A percentile compares a stretch with the other conserved stretches of the same genome.
Conservation (phyloP, 1,140 invertebrate genomes). For the Vollenhovia emeryi region DNA sequence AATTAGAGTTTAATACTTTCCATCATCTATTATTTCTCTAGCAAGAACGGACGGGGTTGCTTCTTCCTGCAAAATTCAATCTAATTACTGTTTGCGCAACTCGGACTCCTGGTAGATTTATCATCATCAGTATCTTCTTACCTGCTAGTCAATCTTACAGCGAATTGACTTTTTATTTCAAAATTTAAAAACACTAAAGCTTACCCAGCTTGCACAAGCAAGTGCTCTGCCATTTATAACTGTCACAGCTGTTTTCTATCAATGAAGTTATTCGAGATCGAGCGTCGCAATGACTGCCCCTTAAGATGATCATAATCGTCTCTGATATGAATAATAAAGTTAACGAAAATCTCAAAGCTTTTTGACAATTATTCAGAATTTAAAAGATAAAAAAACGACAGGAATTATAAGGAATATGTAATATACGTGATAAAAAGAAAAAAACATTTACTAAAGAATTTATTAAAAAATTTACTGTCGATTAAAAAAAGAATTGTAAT, state of each 20-base stretch:
- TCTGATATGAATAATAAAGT: not conserved
- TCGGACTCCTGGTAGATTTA: slow-evolving; percentile 4
- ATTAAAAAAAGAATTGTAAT: not conserved
- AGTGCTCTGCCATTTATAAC: slow-evolving; percentile 33
- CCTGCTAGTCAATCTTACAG: slow-evolving; percentile 23
- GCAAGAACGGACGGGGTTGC: not conserved
- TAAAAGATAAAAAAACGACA: not conserved
- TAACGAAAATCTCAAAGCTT: not conserved
- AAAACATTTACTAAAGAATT: not conserved
- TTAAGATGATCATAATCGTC: not conserved
- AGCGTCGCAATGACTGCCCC: not conserved
- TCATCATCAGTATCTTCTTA: slow-evolving; percentile 19
- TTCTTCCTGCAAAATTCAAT: not conserved
- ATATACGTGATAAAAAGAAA: not conserved
- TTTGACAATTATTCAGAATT: not conserved
- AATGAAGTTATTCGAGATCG: not conserved
- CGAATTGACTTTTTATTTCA: slow-evolving; percentile 4
- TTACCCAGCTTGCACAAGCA: slow-evolving; percentile 16
- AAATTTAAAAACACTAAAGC: slow-evolving; percentile 33
- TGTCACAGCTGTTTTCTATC: not conserved
- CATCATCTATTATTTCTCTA: slow-evolving; percentile 15
- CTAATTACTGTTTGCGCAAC: not conserved
- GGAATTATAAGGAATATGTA: not conserved
- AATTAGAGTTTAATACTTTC: slow-evolving; percentile 11
- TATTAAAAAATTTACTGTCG: not conserved